These are phyloP conservation scores for Calliscelio sp. DNA, from an alignment of 2,888 invertebrate species.

Conservation along the genomic window DNA sequence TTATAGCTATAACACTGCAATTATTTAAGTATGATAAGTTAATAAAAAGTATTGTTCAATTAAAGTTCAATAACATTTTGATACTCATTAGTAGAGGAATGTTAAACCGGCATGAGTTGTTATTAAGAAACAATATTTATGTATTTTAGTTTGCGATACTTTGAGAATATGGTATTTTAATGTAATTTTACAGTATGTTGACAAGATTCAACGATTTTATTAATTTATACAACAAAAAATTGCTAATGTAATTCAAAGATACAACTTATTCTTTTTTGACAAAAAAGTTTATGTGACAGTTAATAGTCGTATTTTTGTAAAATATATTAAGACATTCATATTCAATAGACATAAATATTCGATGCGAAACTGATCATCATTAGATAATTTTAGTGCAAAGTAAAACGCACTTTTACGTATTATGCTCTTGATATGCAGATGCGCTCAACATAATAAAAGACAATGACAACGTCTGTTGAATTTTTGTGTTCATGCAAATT, in stretches of 20 bases:
- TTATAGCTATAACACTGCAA: conserved; percentile 28
- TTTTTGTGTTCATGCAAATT: conserved; percentile 64
- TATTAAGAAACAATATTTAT: neutral
- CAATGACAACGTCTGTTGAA: conserved; percentile 42
- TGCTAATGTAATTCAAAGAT: too few species aligned
- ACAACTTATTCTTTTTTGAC: too few species aligned
- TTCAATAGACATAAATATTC: conserved; percentile 24
- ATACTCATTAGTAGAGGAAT: conserved; percentile 14
- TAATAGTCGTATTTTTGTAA: conserved; percentile 31
- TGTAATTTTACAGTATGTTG: too few species aligned
- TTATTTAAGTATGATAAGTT: conserved; percentile 26
- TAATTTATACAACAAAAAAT: too few species aligned
- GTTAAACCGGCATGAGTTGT: neutral
- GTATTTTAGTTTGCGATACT: neutral
- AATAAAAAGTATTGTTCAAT: neutral
- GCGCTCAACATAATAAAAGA: conserved; percentile 49
- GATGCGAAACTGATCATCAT: too few species aligned
- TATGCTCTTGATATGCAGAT: conserved; percentile 46
- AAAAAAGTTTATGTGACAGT: conserved; percentile 4
- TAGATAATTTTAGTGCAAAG: conserved; percentile 33
- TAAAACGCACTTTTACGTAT: conserved; percentile 19
- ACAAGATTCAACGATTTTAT: too few species aligned
- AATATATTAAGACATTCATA: conserved; percentile 28
- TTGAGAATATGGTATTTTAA: too few species aligned
- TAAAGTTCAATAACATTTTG: conserved; percentile 12